A percentile compares a stretch with the other conserved stretches of the same genome.
phyloP scores from a whole-genome alignment of 2,113 vertebrate genomes.

The Neogale vison region DNA sequence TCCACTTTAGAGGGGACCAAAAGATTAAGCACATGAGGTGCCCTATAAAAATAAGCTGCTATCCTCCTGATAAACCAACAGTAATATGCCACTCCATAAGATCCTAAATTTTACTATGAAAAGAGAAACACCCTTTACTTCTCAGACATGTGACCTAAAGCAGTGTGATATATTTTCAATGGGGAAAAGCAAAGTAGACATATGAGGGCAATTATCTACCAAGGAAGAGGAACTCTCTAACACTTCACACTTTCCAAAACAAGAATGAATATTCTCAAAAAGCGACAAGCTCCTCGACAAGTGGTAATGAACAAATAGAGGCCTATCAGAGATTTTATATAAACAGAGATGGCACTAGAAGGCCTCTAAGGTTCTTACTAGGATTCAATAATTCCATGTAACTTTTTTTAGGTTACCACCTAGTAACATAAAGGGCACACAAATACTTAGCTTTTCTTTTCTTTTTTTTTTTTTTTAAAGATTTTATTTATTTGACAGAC shows the following conservation, averaged over 20 bases:
- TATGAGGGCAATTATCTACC: background rate
- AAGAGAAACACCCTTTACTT: background rate
- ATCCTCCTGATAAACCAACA: background rate
- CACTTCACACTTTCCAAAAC: background rate
- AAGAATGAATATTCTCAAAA: constrained; percentile 12
- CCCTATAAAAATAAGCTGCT: background rate
- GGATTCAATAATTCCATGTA: background rate
- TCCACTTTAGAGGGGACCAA: background rate
- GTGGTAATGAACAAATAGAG: background rate
- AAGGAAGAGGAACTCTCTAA: constrained; percentile 11
- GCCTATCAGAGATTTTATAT: background rate
- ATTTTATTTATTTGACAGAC: too few relatives aligned
- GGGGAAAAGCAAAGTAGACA: background rate
- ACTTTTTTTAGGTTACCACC: background rate
- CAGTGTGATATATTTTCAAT: background rate
- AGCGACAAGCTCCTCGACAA: background rate
- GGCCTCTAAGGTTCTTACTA: background rate
- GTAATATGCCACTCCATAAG: background rate
- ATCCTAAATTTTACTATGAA: background rate
- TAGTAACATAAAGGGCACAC: background rate
- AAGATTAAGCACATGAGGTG: background rate
- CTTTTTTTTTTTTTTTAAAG: too few relatives aligned
- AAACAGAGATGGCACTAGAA: background rate
- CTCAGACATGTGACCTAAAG: background rate
- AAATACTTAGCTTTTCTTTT: background rate